phyloP scores from a whole-genome alignment of 2,113 vertebrate species.

The Acrocephalus arundinaceus region DNA sequence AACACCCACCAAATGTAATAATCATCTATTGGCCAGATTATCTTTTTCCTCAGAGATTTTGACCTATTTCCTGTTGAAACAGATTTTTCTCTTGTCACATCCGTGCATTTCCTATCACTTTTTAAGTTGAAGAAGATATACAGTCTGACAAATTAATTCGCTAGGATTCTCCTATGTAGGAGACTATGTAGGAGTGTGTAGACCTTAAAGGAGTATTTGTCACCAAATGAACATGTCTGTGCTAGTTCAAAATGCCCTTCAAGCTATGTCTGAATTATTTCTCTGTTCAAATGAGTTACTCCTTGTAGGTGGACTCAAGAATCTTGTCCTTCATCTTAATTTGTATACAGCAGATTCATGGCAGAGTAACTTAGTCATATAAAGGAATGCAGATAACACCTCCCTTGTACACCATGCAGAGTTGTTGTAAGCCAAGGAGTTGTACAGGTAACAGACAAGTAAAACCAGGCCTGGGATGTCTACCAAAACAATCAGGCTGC shows the following conservation, averaged over 20 bases:
- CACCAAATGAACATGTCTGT: slow-evolving; percentile 29
- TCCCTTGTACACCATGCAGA: neutral
- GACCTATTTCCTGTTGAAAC: neutral
- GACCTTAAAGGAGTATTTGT: slow-evolving; percentile 36
- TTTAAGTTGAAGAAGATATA: neutral
- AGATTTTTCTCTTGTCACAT: neutral
- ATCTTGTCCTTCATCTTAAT: slow-evolving; percentile 53
- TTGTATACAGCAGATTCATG: slow-evolving; percentile 24
- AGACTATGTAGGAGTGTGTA: neutral
- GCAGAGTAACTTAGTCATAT: slow-evolving; percentile 42
- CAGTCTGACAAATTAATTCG: neutral
- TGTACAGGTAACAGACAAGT: slow-evolving; percentile 2
- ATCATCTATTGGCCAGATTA: neutral
- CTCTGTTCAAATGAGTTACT: slow-evolving; percentile 37
- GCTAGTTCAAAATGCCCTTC: slow-evolving; percentile 40
- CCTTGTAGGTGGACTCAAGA: slow-evolving; percentile 45
- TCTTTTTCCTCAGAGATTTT: neutral
- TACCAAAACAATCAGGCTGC: neutral
- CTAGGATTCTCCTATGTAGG: neutral
- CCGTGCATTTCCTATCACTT: neutral
- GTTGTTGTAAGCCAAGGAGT: neutral
- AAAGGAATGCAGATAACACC: slow-evolving; percentile 28
- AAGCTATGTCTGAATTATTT: slow-evolving; percentile 36
- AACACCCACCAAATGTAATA: neutral
- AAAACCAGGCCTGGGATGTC: neutral